A percentile compares a stretch with the other conserved stretches of the same genome.
Evolutionary conservation across 2,113 vertebrate species (phyloP).

Genomic region (Cinclus mexicanus): DNA sequence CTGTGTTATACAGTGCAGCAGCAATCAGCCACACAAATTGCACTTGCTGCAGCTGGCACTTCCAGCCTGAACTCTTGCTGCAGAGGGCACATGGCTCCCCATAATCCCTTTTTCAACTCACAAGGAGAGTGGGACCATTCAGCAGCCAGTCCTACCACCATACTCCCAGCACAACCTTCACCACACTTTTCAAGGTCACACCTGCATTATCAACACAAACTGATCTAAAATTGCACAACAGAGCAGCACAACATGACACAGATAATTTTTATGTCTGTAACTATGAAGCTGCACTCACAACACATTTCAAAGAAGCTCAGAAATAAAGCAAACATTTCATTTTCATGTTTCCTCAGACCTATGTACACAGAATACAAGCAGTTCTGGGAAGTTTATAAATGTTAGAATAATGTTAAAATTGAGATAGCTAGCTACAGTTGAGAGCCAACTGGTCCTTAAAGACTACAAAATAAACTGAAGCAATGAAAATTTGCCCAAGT

Average conservation of each 20-base stretch:
- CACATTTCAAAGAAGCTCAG: background rate
- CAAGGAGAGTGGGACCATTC: fast-evolving
- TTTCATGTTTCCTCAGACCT: background rate
- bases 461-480: background rate
- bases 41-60: background rate
- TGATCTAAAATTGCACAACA: background rate
- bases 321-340: background rate
- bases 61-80: background rate
- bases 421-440: background rate
- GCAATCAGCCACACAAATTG: background rate
- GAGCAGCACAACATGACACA: background rate
- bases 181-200: background rate
- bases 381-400: background rate
- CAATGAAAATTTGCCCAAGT: background rate
- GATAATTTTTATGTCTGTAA: background rate
- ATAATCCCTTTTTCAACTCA: background rate
- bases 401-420: background rate
- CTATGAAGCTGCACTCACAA: background rate
- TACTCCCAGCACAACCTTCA: background rate
- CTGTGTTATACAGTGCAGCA: background rate
- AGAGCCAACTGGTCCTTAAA: background rate
- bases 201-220: background rate
- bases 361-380: fast-evolving
- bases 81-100: background rate
- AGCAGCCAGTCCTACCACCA: background rate